These are phyloP conservation scores for Numida meleagris DNA, from an alignment of 2,113 vertebrate genomes.

Conservation along the genomic window DNA sequence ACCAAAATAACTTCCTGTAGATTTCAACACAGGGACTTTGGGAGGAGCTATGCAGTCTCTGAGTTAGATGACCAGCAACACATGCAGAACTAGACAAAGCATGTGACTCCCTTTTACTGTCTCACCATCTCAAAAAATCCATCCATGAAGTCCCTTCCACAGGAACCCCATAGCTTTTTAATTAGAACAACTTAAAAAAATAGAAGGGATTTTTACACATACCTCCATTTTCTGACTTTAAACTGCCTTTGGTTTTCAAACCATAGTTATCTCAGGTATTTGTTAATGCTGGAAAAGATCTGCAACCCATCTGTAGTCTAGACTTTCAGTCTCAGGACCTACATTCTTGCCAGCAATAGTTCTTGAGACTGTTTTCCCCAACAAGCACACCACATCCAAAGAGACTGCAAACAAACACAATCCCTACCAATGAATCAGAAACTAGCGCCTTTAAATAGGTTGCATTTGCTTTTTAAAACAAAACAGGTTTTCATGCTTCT, in stretches of 20 bases:
- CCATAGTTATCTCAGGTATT: not conserved
- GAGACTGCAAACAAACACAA: accelerated
- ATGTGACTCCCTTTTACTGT: not conserved
- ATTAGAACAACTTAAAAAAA: not conserved
- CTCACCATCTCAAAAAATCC: not conserved
- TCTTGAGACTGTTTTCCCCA: not conserved
- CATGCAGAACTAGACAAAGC: not conserved
- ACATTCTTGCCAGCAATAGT: not conserved
- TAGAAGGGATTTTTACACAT: not conserved
- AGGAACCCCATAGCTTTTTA: not conserved
- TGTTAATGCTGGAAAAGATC: not conserved
- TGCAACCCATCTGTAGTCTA: not conserved
- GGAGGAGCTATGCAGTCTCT: not conserved
- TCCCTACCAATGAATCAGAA: accelerated
- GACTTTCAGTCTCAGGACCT: not conserved
- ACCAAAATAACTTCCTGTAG: not conserved
- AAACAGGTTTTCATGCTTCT: not conserved
- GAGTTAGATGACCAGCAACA: not conserved
- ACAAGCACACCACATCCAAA: accelerated
- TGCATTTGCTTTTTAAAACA: not conserved
- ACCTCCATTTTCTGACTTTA: not conserved
- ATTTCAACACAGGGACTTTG: not conserved
- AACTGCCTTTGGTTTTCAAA: not conserved
- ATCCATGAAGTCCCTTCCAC: not conserved
- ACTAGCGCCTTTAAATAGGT: not conserved